phyloP scores from a whole-genome alignment of 2,113 vertebrate species.

The Callopanchax toddi region DNA sequence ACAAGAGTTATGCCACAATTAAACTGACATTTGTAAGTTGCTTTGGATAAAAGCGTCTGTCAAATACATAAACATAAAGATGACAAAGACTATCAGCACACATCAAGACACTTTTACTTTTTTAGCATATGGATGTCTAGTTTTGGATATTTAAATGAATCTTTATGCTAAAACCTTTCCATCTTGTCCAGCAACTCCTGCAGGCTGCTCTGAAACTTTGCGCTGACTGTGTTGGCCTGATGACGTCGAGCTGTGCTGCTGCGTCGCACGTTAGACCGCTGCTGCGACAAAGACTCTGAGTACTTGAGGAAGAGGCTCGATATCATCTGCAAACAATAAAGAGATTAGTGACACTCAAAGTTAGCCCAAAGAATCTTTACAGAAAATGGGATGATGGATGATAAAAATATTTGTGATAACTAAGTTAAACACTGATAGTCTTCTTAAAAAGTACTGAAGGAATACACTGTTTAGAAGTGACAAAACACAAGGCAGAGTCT shows the following conservation, averaged over 20 bases:
- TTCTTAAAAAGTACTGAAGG: background rate
- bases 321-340: slow-evolving; percentile 82
- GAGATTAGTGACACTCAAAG: background rate
- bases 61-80: no score
- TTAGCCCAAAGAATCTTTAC: background rate
- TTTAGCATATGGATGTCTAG: background rate
- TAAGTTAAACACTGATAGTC: no score
- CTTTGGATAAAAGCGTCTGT: no score
- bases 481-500: no score
- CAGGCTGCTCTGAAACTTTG: slow-evolving; percentile 94
- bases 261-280: slow-evolving; percentile 82
- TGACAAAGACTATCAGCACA: no score
- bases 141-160: background rate
- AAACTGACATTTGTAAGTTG: no score
- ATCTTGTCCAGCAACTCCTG: slow-evolving; percentile 95
- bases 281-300: slow-evolving; percentile 82
- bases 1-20: slow-evolving; percentile 1
- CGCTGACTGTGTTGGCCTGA: slow-evolving; percentile 90
- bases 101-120: no score
- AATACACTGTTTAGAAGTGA: background rate
- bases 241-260: slow-evolving; percentile 86
- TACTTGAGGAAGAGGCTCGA: slow-evolving; percentile 90
- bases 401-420: no score
- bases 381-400: no score
- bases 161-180: slow-evolving; percentile 83